phyloP scores from a whole-genome alignment of 2,888 invertebrate genomes.

The Dolichopus griseipennis region DNA sequence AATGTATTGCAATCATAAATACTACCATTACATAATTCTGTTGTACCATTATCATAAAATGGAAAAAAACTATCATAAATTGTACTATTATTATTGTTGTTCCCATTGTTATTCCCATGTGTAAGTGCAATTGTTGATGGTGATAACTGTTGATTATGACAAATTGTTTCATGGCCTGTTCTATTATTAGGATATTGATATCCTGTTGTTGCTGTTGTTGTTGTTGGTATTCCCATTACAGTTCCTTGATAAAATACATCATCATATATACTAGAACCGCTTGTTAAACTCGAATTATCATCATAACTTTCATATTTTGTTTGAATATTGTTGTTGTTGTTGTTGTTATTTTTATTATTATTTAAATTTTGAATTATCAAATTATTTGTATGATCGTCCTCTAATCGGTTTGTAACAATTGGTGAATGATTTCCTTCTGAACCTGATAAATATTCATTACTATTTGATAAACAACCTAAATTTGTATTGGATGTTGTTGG shows the following conservation, averaged over 20 bases:
- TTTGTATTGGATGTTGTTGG: not conserved
- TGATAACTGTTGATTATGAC: not conserved
- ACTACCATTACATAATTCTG: not conserved
- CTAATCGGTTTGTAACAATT: not conserved
- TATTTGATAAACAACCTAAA: not conserved
- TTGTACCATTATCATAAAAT: not conserved
- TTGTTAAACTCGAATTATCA: constrained; percentile 41
- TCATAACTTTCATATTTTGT: constrained; percentile 37
- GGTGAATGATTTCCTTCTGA: not conserved
- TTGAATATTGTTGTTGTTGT: too few relatives aligned
- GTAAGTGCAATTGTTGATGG: not conserved
- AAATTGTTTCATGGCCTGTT: not conserved
- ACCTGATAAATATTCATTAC: not conserved
- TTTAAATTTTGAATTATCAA: not conserved
- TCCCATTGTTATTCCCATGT: too few relatives aligned
- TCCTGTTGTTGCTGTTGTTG: constrained; percentile 5
- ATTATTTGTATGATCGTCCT: too few relatives aligned
- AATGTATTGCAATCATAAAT: not conserved
- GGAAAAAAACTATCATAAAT: not conserved
- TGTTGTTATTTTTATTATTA: not conserved
- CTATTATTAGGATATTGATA: constrained; percentile 5
- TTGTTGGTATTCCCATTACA: not conserved
- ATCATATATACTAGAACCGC: constrained; percentile 25
- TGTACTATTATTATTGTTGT: not conserved
- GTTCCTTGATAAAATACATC: constrained; percentile 14